These are phyloP conservation scores for Nilaparvata lugens DNA, from an alignment of 1,140 invertebrate genomes.

Conservation along the genomic window DNA sequence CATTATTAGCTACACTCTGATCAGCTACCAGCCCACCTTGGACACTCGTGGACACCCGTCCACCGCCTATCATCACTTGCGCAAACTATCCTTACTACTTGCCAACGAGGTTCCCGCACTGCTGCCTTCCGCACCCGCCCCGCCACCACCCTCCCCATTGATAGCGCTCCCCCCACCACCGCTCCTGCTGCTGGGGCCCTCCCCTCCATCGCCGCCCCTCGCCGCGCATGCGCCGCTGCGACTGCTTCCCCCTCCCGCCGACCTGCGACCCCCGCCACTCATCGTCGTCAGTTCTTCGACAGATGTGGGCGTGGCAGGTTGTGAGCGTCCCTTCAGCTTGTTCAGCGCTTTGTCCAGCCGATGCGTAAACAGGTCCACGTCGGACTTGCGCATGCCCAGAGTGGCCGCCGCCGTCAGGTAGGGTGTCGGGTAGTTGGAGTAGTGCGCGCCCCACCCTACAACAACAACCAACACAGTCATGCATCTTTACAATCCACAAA, in stretches of 20 bases:
- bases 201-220: slow-evolving; percentile 14
- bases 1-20: too few species aligned
- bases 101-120: slow-evolving; percentile 44
- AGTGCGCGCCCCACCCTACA: slow-evolving; percentile 60
- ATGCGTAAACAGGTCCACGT: slow-evolving; percentile 56
- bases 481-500: too few species aligned
- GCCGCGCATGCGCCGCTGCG: slow-evolving; percentile 18
- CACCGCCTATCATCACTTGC: slow-evolving; percentile 35
- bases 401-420: slow-evolving; percentile 64
- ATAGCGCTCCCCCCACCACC: not conserved
- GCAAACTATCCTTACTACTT: slow-evolving; percentile 45
- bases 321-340: slow-evolving; percentile 41
- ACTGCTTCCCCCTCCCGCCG: slow-evolving; percentile 20
- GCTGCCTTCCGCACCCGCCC: slow-evolving; percentile 27
- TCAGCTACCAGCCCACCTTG: too few species aligned
- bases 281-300: slow-evolving; percentile 30
- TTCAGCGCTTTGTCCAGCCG: slow-evolving; percentile 49
- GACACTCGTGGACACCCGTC: too few species aligned
- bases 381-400: slow-evolving; percentile 55
- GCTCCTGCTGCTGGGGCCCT: slow-evolving; percentile 5
- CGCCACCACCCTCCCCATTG: slow-evolving; percentile 25
- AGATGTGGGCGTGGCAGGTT: slow-evolving; percentile 41
- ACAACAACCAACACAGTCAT: slow-evolving; percentile 25
- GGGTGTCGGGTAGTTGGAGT: slow-evolving; percentile 47
- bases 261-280: slow-evolving; percentile 22